Base-by-base conservation (phyloP, 2,797 vertebrate genomes). In the Dendrocincla fuliginosa region DNA sequence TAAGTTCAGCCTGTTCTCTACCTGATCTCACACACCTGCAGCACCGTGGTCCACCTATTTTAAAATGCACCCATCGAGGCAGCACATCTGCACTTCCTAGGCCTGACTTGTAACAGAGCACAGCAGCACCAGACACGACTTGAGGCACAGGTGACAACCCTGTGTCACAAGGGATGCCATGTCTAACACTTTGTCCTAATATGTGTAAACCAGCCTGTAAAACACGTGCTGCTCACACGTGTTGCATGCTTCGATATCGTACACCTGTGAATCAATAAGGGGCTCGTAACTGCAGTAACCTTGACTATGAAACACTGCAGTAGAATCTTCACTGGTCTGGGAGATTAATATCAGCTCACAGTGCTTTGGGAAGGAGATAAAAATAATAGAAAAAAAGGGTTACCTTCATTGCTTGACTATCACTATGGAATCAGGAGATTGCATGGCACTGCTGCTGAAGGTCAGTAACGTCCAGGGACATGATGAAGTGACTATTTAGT, bases 31-130 rank as follows among this genome's bases (percentile, higher is more conserved):
- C 28, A 17, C 4, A 11, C 24, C 73, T 60, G 52, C 35, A 69
- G 23, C 57, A 59, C 19, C 28, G 2, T 1, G 27, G 24, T 10
- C 33, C 0, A 2, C 13, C 25, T 44, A 2, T 88, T 87, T 79
- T 23, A 56, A 64, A 63, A 15, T 10, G 13, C 6, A 10, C 2
- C 25, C 25, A 4, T 2, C 0, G 7, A 11, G 0, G 2, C 28
- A 79, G 25, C 30, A 28, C 2, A 0, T 23, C 37, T 3, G 2
- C 63, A 47, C 42, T 37, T 53, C 5, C 59, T 59, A 28, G 47
- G 15, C 19, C 19, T 57, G 59, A 9, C 16, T 56, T 42, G 30
- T 32, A 47, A 13, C 59, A 41, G 11, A 41, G 23, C 87, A 73
- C 73, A 64, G 61, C 76, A 63, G 6, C 52, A 61, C 16, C n/a